Percentiles rank a stretch among this genome's conserved stretches.
phyloP scores from a whole-genome alignment of 1,140 invertebrate genomes.

The Papilio aristodemus region DNA sequence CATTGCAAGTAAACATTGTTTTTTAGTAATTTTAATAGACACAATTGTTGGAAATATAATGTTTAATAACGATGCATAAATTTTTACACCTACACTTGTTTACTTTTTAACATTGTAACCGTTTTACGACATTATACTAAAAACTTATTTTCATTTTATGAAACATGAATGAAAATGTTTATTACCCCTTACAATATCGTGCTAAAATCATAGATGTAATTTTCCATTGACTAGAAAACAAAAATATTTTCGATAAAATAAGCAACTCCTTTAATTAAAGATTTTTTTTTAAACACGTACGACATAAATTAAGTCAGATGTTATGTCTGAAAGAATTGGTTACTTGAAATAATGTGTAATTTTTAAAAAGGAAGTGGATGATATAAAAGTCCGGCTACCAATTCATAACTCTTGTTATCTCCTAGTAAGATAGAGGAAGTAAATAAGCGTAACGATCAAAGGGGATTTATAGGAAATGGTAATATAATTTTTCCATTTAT shows the following conservation, averaged over 20 bases:
- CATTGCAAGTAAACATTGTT: neutral
- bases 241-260: neutral
- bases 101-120: neutral
- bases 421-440: too few species aligned
- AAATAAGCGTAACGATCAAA: too few species aligned
- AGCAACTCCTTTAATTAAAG: neutral
- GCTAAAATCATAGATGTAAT: neutral
- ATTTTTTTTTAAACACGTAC: too few species aligned
- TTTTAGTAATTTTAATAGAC: neutral
- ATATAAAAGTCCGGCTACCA: too few species aligned
- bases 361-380: too few species aligned
- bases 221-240: conserved; percentile 4
- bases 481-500: too few species aligned
- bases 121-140: neutral
- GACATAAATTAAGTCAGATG: too few species aligned
- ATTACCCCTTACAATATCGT: neutral
- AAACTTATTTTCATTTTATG: neutral
- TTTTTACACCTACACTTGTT: neutral
- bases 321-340: too few species aligned
- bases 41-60: neutral
- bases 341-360: too few species aligned
- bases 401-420: too few species aligned
- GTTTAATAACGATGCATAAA: neutral
- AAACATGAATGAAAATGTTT: neutral
- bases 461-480: too few species aligned